Conservation (phyloP, 2,797 vertebrate species). For the Sebastolobus altivelis region DNA sequence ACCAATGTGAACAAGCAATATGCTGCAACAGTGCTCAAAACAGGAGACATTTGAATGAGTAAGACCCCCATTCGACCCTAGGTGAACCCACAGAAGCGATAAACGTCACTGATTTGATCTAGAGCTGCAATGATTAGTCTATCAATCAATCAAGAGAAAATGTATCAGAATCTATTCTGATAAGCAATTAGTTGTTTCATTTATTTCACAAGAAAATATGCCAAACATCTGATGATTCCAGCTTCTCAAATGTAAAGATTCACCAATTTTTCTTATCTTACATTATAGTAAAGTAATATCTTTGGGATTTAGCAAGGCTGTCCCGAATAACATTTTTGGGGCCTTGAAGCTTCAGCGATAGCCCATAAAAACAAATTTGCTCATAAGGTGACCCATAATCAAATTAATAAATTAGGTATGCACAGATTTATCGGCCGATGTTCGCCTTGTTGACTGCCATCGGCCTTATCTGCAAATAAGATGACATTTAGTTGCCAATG, state of each 20-base stretch:
- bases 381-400: not conserved
- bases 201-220: not conserved
- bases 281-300: not conserved
- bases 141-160: not conserved
- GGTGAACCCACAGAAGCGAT: not conserved
- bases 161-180: not conserved
- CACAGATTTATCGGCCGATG: too few species aligned
- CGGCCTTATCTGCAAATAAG: too few species aligned
- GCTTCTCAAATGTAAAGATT: not conserved
- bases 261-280: not conserved
- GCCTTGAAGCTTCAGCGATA: not conserved
- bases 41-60: conserved; percentile 7
- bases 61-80: not conserved
- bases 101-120: not conserved
- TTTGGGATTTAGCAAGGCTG: not conserved
- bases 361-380: not conserved
- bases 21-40: not conserved
- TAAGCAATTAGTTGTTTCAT: not conserved
- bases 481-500: too few species aligned
- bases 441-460: too few species aligned
- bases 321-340: not conserved
- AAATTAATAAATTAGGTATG: too few species aligned
- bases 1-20: not conserved
- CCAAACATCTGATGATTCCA: not conserved
- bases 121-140: not conserved